Conservation (phyloP, 2,888 invertebrate genomes). For the Diabrotica balteata region DNA sequence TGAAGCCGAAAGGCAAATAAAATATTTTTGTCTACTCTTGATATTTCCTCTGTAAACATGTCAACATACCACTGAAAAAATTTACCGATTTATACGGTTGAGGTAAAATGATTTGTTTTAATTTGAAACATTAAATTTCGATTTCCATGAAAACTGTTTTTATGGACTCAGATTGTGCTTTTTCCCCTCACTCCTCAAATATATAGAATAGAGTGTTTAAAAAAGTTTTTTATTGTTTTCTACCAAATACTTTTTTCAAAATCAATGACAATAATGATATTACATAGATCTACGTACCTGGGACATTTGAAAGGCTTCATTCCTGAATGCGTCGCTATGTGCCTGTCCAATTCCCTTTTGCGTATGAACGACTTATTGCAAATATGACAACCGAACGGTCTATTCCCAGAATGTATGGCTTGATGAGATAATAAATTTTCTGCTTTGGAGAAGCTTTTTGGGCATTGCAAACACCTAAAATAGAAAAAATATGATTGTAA, state of each 20-base stretch:
- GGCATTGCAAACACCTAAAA: constrained; percentile 42
- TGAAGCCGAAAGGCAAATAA: too few relatives aligned
- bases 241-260: too few relatives aligned
- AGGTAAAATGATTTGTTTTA: too few relatives aligned
- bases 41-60: too few relatives aligned
- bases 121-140: too few relatives aligned
- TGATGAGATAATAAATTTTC: constrained; percentile 49
- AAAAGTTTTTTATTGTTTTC: neutral
- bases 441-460: constrained; percentile 48
- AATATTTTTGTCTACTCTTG: too few relatives aligned
- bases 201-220: neutral
- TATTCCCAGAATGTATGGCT: constrained; percentile 44
- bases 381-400: constrained; percentile 68
- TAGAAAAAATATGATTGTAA: constrained; percentile 14
- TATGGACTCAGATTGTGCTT: too few relatives aligned
- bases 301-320: constrained; percentile 73
- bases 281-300: constrained; percentile 47
- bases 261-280: too few relatives aligned
- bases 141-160: too few relatives aligned
- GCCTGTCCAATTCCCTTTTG: constrained; percentile 74
- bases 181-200: too few relatives aligned
- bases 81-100: too few relatives aligned
- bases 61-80: too few relatives aligned
- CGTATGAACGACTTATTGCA: constrained; percentile 74
- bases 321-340: constrained; percentile 71